Conservation (phyloP, 2,888 invertebrate genomes). For the Ormyrus rosae region DNA sequence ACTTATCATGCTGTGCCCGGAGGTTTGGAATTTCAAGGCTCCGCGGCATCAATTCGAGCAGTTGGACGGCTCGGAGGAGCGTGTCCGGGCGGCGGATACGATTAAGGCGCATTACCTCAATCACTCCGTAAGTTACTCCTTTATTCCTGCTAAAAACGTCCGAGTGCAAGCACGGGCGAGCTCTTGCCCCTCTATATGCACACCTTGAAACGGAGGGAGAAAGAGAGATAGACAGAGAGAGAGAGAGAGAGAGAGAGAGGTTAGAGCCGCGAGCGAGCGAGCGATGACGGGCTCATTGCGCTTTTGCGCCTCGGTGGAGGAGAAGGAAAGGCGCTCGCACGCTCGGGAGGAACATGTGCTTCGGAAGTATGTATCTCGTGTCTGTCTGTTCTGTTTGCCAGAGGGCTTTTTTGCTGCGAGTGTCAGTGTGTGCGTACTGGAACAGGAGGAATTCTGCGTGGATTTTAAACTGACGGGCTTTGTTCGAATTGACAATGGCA, state of each 20-base stretch:
- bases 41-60: slow-evolving; percentile 73
- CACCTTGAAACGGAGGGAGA: too few species aligned
- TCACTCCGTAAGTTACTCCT: slow-evolving; percentile 75
- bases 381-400: background rate
- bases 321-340: background rate
- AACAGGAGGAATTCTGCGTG: background rate
- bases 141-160: background rate
- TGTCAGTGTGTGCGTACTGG: background rate
- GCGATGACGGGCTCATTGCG: slow-evolving; percentile 39
- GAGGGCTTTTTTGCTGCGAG: background rate
- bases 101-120: slow-evolving; percentile 77
- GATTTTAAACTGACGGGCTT: slow-evolving; percentile 11
- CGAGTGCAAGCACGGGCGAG: background rate
- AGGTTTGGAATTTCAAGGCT: slow-evolving; percentile 78
- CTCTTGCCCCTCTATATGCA: too few species aligned
- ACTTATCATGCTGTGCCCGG: slow-evolving; percentile 78
- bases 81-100: slow-evolving; percentile 60
- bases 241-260: background rate
- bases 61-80: slow-evolving; percentile 49
- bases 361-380: background rate
- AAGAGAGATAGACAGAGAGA: too few species aligned
- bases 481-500: slow-evolving; percentile 39
- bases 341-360: background rate
- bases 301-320: slow-evolving; percentile 38
- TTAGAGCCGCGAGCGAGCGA: background rate